Conservation (phyloP, 1,140 invertebrate genomes). For the Musca vetustissima region DNA sequence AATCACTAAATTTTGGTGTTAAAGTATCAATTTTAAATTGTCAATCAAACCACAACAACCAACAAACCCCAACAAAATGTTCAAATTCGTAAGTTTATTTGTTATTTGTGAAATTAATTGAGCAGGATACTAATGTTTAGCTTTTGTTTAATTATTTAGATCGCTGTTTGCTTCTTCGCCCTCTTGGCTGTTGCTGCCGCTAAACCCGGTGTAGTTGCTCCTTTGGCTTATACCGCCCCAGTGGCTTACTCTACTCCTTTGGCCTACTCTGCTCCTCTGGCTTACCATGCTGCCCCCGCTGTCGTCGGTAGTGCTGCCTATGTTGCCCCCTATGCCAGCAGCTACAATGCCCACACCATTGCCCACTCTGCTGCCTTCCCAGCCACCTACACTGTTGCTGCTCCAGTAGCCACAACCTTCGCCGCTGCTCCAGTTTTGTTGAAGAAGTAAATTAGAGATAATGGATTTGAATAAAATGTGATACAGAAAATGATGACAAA, state of each 20-base stretch:
- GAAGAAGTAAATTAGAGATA: constrained; percentile 24
- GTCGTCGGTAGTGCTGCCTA: constrained; percentile 12
- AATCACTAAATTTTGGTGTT: not conserved
- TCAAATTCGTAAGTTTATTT: constrained; percentile 9
- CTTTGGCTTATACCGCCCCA: constrained; percentile 37
- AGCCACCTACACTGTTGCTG: constrained; percentile 41
- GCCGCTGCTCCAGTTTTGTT: constrained; percentile 18
- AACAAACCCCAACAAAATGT: not conserved
- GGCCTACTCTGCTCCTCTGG: constrained; percentile 33
- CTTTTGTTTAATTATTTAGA: constrained; percentile 36
- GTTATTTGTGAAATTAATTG: constrained; percentile 37
- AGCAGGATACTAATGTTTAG: constrained; percentile 34
- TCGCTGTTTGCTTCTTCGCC: constrained; percentile 51
- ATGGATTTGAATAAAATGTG: not conserved
- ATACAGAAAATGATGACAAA: too few species aligned
- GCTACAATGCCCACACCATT: constrained; percentile 11
- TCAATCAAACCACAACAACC: not conserved
- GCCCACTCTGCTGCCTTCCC: constrained; percentile 32
- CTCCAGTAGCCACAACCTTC: constrained; percentile 53
- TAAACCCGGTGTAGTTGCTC: constrained; percentile 44
- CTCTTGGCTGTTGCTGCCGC: constrained; percentile 46
- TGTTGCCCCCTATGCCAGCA: constrained; percentile 17
- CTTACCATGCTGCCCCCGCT: constrained; percentile 37
- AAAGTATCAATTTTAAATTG: constrained; percentile 4
- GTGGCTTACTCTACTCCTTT: constrained; percentile 49